Percentiles rank a stretch among this genome's conserved stretches.
Evolutionary conservation across 2,113 vertebrate species (phyloP).

Genomic region (Daboia siamensis): DNA sequence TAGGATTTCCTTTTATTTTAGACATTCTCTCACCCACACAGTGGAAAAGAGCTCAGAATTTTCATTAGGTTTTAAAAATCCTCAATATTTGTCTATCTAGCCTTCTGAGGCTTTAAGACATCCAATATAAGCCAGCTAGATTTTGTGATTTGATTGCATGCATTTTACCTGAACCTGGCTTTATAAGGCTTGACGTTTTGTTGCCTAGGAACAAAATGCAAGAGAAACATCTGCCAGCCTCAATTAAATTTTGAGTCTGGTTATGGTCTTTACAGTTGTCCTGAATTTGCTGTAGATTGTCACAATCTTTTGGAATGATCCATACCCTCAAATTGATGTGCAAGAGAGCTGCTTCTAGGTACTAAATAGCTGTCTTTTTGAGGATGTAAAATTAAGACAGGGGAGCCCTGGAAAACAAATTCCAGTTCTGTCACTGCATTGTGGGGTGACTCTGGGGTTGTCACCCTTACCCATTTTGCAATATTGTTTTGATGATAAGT

Average conservation of each 20-base stretch:
- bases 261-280: neutral
- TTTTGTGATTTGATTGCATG: slow-evolving; percentile 16
- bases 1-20: neutral
- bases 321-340: neutral
- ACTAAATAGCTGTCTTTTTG: neutral
- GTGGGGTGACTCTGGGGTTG: neutral
- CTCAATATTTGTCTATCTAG: neutral
- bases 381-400: neutral
- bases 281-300: neutral
- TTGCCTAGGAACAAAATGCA: neutral
- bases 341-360: neutral
- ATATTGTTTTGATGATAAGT: neutral
- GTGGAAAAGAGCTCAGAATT: neutral
- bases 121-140: neutral
- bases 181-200: slow-evolving; percentile 2
- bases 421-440: neutral
- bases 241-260: slow-evolving; percentile 6
- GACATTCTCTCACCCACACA: neutral
- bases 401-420: neutral
- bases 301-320: neutral
- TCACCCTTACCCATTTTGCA: neutral
- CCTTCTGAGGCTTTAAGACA: neutral
- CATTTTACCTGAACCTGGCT: neutral
- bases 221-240: neutral
- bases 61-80: neutral